phyloP scores from a whole-genome alignment of 1,140 invertebrate species.

The Procambarus clarkii region DNA sequence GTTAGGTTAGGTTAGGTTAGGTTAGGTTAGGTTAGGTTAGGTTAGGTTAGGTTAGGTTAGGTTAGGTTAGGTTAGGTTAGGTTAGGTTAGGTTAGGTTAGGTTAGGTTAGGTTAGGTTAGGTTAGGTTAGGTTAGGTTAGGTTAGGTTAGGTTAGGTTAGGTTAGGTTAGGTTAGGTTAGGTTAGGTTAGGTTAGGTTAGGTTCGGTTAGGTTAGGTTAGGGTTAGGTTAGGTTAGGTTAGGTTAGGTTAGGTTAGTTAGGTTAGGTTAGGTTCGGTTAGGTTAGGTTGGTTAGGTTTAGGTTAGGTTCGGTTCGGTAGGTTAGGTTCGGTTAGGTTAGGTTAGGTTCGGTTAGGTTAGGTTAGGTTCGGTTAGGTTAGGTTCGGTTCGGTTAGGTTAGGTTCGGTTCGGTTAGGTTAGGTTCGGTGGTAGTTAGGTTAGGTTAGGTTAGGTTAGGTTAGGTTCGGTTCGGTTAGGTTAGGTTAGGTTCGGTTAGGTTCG shows the following conservation, averaged over 20 bases:
- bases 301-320: too few species aligned
- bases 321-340: too few species aligned
- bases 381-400: too few species aligned
- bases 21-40: slow-evolving; percentile 63
- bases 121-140: slow-evolving; percentile 12
- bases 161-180: slow-evolving; percentile 73
- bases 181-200: slow-evolving; percentile 39
- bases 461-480: too few species aligned
- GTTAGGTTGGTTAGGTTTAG: too few species aligned
- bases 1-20: slow-evolving; percentile 8
- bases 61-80: slow-evolving; percentile 71
- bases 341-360: too few species aligned
- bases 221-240: slow-evolving; percentile 71
- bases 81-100: slow-evolving; percentile 69
- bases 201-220: too few species aligned
- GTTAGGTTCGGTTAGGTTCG: too few species aligned
- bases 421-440: slow-evolving; percentile 73
- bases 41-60: slow-evolving; percentile 72
- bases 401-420: too few species aligned
- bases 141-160: slow-evolving; percentile 73
- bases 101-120: slow-evolving; percentile 16
- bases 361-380: too few species aligned
- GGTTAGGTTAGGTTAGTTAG: slow-evolving; percentile 40
- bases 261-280: too few species aligned
- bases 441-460: slow-evolving; percentile 73